These are phyloP conservation scores for Siniperca undulata DNA, from an alignment of 2,797 vertebrate species.

Conservation along the genomic window DNA sequence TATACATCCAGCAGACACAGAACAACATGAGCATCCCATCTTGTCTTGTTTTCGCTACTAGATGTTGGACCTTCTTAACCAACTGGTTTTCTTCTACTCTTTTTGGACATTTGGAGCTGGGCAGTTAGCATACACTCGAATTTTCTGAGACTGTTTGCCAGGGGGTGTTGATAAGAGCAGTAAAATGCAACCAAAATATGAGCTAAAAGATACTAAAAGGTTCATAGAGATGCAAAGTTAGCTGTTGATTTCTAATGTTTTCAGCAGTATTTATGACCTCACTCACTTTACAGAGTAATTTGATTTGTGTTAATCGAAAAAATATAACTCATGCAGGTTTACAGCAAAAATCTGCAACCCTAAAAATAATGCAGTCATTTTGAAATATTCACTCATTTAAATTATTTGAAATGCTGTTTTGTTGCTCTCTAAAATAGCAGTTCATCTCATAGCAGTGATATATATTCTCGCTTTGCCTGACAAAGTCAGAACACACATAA, in stretches of 20 bases:
- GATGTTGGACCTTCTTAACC: not conserved
- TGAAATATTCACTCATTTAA: too few relatives aligned
- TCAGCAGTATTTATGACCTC: not conserved
- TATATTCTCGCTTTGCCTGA: not conserved
- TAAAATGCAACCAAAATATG: not conserved
- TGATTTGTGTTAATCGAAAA: not conserved
- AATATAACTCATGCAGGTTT: not conserved
- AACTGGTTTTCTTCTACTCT: not conserved
- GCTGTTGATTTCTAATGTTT: not conserved
- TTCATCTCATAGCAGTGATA: not conserved
- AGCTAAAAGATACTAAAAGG: not conserved
- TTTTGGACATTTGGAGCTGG: not conserved
- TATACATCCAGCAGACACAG: not conserved
- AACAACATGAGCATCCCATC: not conserved
- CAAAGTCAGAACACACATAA: not conserved
- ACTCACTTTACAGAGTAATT: conserved; percentile 1
- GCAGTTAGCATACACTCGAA: not conserved
- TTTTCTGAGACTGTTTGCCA: not conserved
- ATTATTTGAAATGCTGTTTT: not conserved
- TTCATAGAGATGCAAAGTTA: not conserved
- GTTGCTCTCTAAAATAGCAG: not conserved
- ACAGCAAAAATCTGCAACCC: not conserved
- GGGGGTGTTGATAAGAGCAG: not conserved
- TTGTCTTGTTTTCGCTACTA: not conserved
- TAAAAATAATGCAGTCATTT: not conserved